Evolutionary conservation across 2,113 vertebrate species (phyloP).

Genomic region (Phylloscopus whistleri): DNA sequence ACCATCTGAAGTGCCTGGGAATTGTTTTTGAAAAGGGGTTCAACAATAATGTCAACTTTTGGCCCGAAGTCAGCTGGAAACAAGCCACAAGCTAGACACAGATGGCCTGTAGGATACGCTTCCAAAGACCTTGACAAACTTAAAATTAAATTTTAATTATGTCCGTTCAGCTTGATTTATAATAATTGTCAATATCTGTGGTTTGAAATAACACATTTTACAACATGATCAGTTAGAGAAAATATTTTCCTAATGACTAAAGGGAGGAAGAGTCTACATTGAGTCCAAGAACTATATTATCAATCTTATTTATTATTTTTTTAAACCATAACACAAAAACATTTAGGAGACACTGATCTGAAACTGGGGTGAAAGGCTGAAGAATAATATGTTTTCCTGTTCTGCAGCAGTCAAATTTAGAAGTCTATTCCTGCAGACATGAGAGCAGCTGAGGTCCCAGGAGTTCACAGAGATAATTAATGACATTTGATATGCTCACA

Average conservation of each 20-base stretch:
- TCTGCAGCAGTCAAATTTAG: not conserved
- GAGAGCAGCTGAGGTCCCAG: not conserved
- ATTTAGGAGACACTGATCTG: conserved; percentile 34
- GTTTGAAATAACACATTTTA: conserved; percentile 64
- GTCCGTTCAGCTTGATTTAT: conserved; percentile 54
- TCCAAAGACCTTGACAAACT: conserved; percentile 38
- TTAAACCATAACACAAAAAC: conserved; percentile 51
- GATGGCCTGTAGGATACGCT: not conserved
- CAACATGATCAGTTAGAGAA: conserved; percentile 41
- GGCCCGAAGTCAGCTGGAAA: conserved; percentile 58
- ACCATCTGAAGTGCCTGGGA: not conserved
- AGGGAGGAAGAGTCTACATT: conserved; percentile 31
- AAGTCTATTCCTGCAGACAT: not conserved
- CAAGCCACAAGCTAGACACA: conserved; percentile 1
- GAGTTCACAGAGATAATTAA: not conserved
- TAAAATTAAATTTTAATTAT: conserved; percentile 61
- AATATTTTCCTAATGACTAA: conserved; percentile 64
- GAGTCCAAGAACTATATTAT: conserved; percentile 62
- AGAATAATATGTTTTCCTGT: conserved; percentile 19
- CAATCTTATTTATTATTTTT: conserved; percentile 62
- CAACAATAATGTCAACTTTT: conserved; percentile 13
- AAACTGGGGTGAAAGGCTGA: conserved; percentile 30
- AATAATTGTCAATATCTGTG: conserved; percentile 60
- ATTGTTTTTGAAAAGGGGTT: not conserved
- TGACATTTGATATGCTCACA: not conserved